These are phyloP conservation scores for Anguilla marmorata DNA, from an alignment of 2,797 vertebrate species.

Conservation along the genomic window DNA sequence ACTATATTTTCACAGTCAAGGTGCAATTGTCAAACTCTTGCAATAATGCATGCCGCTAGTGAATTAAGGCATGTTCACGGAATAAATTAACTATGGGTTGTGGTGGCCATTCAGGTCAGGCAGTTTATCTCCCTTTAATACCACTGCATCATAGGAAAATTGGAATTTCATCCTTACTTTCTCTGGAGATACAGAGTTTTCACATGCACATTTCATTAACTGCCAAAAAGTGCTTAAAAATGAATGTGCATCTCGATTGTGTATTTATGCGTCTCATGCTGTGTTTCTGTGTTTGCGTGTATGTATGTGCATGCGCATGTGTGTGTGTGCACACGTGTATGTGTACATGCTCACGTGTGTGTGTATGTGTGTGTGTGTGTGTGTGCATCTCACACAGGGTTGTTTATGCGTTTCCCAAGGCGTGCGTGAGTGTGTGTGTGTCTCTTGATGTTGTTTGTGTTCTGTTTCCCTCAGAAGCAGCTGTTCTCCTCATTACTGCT, in stretches of 20 bases:
- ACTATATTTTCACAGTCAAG: background rate
- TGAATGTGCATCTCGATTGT: too few species aligned
- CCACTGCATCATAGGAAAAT: background rate
- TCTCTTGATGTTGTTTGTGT: background rate
- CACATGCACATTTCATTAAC: too few species aligned
- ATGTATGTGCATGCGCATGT: background rate
- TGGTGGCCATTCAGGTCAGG: too few species aligned
- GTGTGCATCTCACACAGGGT: slow-evolving; percentile 20
- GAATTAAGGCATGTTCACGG: too few species aligned
- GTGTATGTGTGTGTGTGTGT: slow-evolving; percentile 36
- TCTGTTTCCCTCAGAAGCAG: slow-evolving; percentile 32
- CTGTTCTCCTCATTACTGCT: slow-evolving; percentile 47
- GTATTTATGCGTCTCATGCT: too few species aligned
- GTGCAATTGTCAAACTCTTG: too few species aligned
- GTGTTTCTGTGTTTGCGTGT: background rate
- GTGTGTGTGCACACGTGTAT: background rate
- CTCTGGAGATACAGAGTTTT: too few species aligned
- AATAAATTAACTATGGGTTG: too few species aligned
- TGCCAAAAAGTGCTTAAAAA: too few species aligned
- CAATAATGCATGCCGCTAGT: too few species aligned
- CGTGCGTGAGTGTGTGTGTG: background rate
- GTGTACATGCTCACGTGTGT: slow-evolving; percentile 12
- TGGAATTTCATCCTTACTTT: background rate
- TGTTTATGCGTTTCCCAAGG: background rate
- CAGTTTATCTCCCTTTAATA: too few species aligned